Conservation (phyloP, 2,797 vertebrate genomes). For the Chelon auratus region DNA sequence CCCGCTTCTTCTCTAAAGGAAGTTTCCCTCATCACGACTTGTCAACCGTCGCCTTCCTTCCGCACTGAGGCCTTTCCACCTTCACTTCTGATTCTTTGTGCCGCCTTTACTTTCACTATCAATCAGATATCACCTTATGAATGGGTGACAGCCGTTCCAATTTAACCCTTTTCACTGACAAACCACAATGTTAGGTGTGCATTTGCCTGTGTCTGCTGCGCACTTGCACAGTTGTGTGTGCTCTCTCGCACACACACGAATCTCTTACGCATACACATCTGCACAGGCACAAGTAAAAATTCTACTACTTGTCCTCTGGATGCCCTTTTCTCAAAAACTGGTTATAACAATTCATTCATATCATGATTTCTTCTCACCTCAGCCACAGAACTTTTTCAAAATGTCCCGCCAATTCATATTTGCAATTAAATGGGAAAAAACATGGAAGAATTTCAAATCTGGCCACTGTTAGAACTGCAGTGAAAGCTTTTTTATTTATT, state of each 20-base stretch:
- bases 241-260: neutral
- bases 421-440: neutral
- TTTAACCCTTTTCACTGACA: conserved; percentile 38
- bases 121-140: conserved; percentile 72
- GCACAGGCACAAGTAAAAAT: neutral
- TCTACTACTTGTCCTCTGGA: conserved; percentile 4
- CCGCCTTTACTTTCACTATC: conserved; percentile 61
- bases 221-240: neutral
- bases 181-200: conserved; percentile 22
- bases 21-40: conserved; percentile 72
- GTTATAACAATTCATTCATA: too few relatives aligned
- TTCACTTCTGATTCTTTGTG: conserved; percentile 36
- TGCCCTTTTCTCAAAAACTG: neutral
- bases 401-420: neutral
- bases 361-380: neutral
- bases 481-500: conserved; percentile 3
- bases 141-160: conserved; percentile 58
- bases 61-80: conserved; percentile 50
- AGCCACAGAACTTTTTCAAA: neutral
- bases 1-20: conserved; percentile 57
- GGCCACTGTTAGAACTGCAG: neutral
- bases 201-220: conserved; percentile 7
- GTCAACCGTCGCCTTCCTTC: conserved; percentile 78
- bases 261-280: neutral
- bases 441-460: neutral